Base-by-base conservation (phyloP, 2,888 invertebrate genomes). In the Drosophila prolongata region DNA sequence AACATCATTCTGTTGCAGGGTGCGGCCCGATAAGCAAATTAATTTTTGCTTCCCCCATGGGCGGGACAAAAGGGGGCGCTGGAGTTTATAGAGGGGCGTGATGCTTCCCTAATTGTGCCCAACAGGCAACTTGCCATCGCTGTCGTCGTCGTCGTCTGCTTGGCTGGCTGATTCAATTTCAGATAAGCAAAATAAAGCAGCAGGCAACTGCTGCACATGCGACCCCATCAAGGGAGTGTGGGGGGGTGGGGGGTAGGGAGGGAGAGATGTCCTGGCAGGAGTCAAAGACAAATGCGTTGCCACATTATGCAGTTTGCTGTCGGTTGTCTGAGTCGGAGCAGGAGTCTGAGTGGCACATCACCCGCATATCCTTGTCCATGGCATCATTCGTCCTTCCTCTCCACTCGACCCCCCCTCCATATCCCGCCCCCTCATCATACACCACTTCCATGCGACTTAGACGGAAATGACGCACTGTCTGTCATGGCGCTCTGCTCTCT, bases 1-100 rank as follows among this genome's bases (percentile, higher is more conserved):
- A 82, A 82, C 87, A 87, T 82, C 84, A 80, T 84, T 84, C 73
- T 62, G 77, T 71, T 82, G 77, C 87, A 71, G 68, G 81, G 76
- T 69, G 84, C 84, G 84, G 81, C 76, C 87, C 89, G 88, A 87
- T 85, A 89, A 85, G 85, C 89, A 89, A 89, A 90, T 89, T 89
- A 89, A 89, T 89, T 89, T 83, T 75, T 87, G 77, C 65, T 61
- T 70, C 53, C 59, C 61, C 53, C 14, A 27, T 37, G 44, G 52
- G 35, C 3, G 58, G n/a, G 16, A 27, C 42, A 2, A 6, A n/a
- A 37, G 13, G 37, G n/a, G 13, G 14, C 13, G 4, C 43, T 9
- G 19, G 27, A 6, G 37, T 14, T 27, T 30, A 19, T n/a, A 10
- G 46, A 60, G 46, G 54, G 53, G 56, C 58, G 65, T 69, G 75